phyloP scores from a whole-genome alignment of 2,888 invertebrate species.

The Brenthis hecate region DNA sequence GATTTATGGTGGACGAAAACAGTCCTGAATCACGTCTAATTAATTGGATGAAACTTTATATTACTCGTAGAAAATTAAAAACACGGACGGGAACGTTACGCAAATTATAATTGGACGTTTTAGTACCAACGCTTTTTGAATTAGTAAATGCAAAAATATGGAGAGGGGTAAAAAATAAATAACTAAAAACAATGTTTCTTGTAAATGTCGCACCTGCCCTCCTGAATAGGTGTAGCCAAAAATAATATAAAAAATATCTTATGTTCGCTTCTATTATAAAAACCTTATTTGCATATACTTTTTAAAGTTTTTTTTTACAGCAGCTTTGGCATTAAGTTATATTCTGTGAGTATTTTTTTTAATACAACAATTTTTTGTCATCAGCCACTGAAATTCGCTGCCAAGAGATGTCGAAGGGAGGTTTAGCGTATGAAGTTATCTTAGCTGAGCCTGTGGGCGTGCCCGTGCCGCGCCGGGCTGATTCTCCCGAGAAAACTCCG shows the following conservation, averaged over 20 bases:
- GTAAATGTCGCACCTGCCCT: slow-evolving; percentile 2
- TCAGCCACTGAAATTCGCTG: slow-evolving; percentile 95
- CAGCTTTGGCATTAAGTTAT: not conserved
- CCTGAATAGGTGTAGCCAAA: not conserved
- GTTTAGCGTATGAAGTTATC: slow-evolving; percentile 95
- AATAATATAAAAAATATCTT: not conserved
- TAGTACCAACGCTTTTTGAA: not conserved
- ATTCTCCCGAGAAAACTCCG: slow-evolving; percentile 86
- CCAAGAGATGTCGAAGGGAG: slow-evolving; percentile 96
- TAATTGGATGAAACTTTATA: slow-evolving; percentile 8
- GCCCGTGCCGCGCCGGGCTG: slow-evolving; percentile 86
- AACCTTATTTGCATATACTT: not conserved
- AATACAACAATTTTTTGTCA: slow-evolving; percentile 32
- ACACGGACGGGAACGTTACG: not conserved
- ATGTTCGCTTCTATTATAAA: not conserved
- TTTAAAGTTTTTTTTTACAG: not conserved
- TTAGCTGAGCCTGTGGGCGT: slow-evolving; percentile 90
- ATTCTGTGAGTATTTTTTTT: not conserved
- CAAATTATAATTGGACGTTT: not conserved
- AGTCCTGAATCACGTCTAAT: slow-evolving; percentile 9
- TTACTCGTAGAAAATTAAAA: not conserved
- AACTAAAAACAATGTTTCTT: not conserved
- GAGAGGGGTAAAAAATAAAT: too few relatives aligned
- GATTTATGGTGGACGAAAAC: slow-evolving; percentile 20
- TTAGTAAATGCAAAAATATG: not conserved